Conservation (phyloP, 2,797 vertebrate genomes). For the Enteromius trimaculatus region DNA sequence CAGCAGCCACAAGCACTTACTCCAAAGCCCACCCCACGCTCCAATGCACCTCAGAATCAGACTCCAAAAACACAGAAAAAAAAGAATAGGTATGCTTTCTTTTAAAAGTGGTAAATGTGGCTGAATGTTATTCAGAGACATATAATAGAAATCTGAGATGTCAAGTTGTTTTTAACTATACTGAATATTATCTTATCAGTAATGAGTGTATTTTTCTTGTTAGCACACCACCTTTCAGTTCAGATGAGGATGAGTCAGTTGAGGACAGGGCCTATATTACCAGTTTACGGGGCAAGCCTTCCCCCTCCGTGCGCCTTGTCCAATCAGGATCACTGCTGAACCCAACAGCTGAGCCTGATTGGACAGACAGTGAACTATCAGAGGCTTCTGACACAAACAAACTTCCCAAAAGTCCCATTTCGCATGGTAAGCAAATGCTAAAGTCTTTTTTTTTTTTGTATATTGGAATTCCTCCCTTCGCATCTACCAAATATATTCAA, state of each 20-base stretch:
- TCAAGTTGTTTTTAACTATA: constrained; percentile 15
- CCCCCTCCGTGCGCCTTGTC: constrained; percentile 30
- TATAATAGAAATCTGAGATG: background rate
- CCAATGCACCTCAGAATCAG: constrained; percentile 34
- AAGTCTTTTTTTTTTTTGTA: background rate
- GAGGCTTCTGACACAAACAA: constrained; percentile 46
- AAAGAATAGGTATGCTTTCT: constrained; percentile 55
- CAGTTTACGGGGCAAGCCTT: constrained; percentile 44
- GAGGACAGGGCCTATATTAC: constrained; percentile 51
- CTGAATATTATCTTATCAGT: constrained; percentile 29
- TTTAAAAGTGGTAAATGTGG: background rate
- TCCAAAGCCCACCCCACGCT: constrained; percentile 48
- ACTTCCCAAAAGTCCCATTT: background rate
- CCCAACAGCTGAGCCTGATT: constrained; percentile 46
- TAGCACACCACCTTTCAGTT: constrained; percentile 77
- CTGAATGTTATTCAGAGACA: background rate
- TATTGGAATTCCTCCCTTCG: background rate
- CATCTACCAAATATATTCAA: background rate
- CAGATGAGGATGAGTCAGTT: constrained; percentile 64
- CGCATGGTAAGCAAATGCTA: constrained; percentile 52
- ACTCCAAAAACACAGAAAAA: constrained; percentile 40
- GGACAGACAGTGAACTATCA: constrained; percentile 68
- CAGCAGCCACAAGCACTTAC: constrained; percentile 40
- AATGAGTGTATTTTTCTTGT: constrained; percentile 21
- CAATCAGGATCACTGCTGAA: constrained; percentile 33